These are phyloP conservation scores for Drosophila greeni DNA, from an alignment of 2,888 invertebrate genomes.

Conservation along the genomic window DNA sequence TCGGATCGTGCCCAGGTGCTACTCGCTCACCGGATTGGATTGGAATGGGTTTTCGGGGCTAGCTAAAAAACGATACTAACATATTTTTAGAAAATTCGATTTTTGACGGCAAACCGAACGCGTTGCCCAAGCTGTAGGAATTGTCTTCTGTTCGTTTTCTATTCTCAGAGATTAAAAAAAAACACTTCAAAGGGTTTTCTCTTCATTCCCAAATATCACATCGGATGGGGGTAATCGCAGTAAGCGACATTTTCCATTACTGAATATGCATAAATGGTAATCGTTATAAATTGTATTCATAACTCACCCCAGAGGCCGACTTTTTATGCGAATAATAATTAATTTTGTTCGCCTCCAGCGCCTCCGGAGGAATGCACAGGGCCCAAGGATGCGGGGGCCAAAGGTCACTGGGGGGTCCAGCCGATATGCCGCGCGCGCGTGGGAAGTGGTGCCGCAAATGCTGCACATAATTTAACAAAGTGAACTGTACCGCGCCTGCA, in stretches of 20 bases:
- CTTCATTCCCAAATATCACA: background rate
- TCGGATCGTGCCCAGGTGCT: background rate
- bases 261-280: constrained; percentile 35
- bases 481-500: constrained; percentile 48
- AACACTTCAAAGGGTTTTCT: too few species aligned
- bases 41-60: too few species aligned
- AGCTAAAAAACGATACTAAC: background rate
- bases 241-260: constrained; percentile 17
- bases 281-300: constrained; percentile 26
- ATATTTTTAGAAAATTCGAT: background rate
- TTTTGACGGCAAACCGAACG: background rate
- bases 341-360: constrained; percentile 18
- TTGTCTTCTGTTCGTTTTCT: background rate
- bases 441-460: constrained; percentile 50
- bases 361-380: constrained; percentile 5
- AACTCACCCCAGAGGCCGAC: constrained; percentile 6
- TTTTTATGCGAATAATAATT: constrained; percentile 36
- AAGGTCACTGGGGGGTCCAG: constrained; percentile 21
- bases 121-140: too few species aligned
- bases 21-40: background rate
- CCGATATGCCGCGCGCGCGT: constrained; percentile 17
- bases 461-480: constrained; percentile 68
- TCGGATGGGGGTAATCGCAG: background rate
- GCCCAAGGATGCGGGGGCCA: background rate
- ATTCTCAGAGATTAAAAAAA: background rate